Conservation (phyloP, 2,797 vertebrate species). For the Distichodus sexfasciatus region DNA sequence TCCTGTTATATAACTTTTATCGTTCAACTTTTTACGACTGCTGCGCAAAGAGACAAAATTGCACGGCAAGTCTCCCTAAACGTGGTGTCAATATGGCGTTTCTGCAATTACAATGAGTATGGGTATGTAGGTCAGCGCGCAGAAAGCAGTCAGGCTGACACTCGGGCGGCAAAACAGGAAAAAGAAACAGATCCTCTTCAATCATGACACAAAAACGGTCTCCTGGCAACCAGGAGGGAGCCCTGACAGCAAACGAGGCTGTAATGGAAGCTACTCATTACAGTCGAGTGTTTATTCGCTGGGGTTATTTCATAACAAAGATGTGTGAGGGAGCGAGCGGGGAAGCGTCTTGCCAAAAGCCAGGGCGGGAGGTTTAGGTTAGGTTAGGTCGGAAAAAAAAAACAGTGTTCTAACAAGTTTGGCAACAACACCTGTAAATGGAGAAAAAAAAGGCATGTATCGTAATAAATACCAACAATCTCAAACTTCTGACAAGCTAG, state of each 20-base stretch:
- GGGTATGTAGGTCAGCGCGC: background rate
- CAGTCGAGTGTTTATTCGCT: background rate
- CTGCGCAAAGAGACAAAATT: background rate
- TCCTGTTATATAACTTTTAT: background rate
- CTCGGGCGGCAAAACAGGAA: background rate
- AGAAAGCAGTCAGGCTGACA: background rate
- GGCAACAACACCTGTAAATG: too few relatives aligned
- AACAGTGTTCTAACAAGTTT: too few relatives aligned
- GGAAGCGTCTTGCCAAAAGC: background rate
- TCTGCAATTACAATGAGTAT: background rate
- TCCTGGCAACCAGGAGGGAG: conserved; percentile 7
- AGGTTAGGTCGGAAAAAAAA: too few relatives aligned
- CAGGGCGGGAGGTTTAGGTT: background rate
- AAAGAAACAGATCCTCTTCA: background rate
- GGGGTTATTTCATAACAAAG: background rate
- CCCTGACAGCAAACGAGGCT: background rate
- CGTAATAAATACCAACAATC: too few relatives aligned
- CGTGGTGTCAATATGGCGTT: background rate
- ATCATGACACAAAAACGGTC: conserved; percentile 13
- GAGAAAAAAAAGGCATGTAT: too few relatives aligned
- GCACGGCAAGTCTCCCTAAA: background rate
- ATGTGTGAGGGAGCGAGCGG: background rate
- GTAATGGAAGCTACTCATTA: conserved; percentile 6
- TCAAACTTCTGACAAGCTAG: too few relatives aligned
- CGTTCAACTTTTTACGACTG: conserved; percentile 1